Evolutionary conservation across 2,797 vertebrate species (phyloP).

Genomic region (Corythornis leucogaster): DNA sequence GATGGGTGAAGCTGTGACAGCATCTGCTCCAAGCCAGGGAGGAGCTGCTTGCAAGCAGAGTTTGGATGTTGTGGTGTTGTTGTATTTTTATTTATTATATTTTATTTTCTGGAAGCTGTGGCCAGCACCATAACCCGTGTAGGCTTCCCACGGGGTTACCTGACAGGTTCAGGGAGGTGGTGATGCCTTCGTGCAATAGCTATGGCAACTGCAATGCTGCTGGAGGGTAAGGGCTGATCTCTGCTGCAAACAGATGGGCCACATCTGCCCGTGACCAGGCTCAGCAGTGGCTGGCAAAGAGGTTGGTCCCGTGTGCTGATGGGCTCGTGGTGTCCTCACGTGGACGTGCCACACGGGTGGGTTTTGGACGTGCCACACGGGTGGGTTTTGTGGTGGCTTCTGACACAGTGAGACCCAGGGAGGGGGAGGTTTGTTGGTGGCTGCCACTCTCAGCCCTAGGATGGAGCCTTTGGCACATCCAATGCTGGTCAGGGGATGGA

Average conservation of each 20-base stretch:
- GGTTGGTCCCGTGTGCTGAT: not conserved
- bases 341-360: rapidly evolving
- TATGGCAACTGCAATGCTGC: not conserved
- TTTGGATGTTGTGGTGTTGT: not conserved
- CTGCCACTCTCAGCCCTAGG: not conserved
- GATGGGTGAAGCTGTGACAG: not conserved
- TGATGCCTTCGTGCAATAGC: not conserved
- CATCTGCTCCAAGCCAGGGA: not conserved
- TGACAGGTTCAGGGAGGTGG: not conserved
- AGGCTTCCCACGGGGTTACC: not conserved
- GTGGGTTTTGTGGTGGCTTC: not conserved
- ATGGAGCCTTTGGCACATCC: not conserved
- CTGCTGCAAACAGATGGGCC: not conserved
- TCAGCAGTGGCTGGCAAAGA: not conserved
- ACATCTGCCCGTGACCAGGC: not conserved
- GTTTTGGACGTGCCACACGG: not conserved
- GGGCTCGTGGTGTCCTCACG: rapidly evolving
- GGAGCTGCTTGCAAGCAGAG: not conserved
- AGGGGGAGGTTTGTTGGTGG: not conserved
- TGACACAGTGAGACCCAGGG: rapidly evolving
- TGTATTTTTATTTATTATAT: not conserved
- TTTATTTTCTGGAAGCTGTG: not conserved
- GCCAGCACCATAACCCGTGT: rapidly evolving
- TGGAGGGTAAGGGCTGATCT: not conserved
- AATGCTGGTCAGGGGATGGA: not conserved